Conservation (phyloP, 1,140 invertebrate species). For the Papilio helenus region DNA sequence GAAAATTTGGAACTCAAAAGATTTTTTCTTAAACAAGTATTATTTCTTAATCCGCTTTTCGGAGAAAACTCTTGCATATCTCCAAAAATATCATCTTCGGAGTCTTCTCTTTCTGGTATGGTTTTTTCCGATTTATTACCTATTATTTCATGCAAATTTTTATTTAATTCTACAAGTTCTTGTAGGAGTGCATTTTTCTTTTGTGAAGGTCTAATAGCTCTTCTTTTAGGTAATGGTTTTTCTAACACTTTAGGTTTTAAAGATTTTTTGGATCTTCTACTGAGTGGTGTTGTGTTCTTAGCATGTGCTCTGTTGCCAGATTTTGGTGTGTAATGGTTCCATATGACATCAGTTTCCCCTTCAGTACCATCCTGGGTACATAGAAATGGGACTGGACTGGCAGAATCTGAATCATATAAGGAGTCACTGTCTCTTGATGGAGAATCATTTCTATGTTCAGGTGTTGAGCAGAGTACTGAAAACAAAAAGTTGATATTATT, state of each 20-base stretch:
- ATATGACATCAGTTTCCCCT: constrained; percentile 79
- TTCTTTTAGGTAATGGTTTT: constrained; percentile 66
- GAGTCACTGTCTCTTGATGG: constrained; percentile 77
- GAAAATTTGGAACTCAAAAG: constrained; percentile 72
- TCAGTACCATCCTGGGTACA: constrained; percentile 81
- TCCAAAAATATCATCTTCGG: constrained; percentile 75
- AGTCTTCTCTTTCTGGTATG: constrained; percentile 54
- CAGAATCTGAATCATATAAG: constrained; percentile 70
- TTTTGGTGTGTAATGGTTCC: constrained; percentile 80
- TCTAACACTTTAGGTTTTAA: constrained; percentile 64
- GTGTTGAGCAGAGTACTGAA: constrained; percentile 78
- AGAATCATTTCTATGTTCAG: constrained; percentile 66
- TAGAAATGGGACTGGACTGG: constrained; percentile 78
- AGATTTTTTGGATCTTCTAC: constrained; percentile 65
- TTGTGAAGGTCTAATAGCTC: constrained; percentile 56
- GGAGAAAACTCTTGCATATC: constrained; percentile 68
- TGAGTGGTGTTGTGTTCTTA: constrained; percentile 72
- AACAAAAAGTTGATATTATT: constrained; percentile 35
- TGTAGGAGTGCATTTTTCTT: constrained; percentile 72
- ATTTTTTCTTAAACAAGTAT: constrained; percentile 70
- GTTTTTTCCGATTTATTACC: constrained; percentile 55
- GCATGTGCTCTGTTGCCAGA: constrained; percentile 53
- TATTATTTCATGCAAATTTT: constrained; percentile 73
- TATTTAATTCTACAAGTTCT: constrained; percentile 76
- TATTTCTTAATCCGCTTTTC: constrained; percentile 59